Conservation (phyloP, 1,140 invertebrate species). For the Palaemon carinicauda region DNA sequence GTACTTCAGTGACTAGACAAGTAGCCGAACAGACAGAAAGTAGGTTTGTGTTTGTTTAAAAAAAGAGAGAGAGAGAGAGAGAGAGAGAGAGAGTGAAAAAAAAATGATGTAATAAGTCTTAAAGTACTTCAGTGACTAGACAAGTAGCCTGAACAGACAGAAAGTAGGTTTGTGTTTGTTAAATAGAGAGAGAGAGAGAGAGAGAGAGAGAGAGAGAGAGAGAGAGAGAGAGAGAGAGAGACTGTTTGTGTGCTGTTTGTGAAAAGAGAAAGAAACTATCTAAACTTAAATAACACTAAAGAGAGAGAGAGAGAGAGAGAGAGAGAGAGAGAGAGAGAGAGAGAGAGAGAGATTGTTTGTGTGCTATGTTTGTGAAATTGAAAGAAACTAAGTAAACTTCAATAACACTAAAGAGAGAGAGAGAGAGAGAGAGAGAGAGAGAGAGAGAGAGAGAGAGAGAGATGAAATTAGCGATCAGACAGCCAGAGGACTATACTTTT, state of each 20-base stretch:
- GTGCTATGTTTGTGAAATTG: too few relatives aligned
- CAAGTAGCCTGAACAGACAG: too few relatives aligned
- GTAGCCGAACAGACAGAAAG: too few relatives aligned
- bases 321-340: neutral
- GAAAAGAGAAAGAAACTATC: too few relatives aligned
- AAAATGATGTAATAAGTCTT: neutral
- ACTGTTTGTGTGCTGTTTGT: too few relatives aligned
- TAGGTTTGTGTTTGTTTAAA: neutral
- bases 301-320: constrained; percentile 9
- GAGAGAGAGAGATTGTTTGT: neutral
- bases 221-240: neutral
- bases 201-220: constrained; percentile 6
- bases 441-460: neutral
- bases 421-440: constrained; percentile 15
- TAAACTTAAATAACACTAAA: too few relatives aligned
- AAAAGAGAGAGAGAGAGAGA: neutral
- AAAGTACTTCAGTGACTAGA: neutral
- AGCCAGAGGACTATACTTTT: neutral
- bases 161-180: neutral
- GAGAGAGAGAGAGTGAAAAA: neutral
- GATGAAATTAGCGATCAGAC: neutral
- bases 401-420: too few relatives aligned
- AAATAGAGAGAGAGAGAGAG: neutral
- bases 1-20: neutral
- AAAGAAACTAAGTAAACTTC: too few relatives aligned